Conservation (phyloP, 2,888 invertebrate genomes). For the Ctena decussata region DNA sequence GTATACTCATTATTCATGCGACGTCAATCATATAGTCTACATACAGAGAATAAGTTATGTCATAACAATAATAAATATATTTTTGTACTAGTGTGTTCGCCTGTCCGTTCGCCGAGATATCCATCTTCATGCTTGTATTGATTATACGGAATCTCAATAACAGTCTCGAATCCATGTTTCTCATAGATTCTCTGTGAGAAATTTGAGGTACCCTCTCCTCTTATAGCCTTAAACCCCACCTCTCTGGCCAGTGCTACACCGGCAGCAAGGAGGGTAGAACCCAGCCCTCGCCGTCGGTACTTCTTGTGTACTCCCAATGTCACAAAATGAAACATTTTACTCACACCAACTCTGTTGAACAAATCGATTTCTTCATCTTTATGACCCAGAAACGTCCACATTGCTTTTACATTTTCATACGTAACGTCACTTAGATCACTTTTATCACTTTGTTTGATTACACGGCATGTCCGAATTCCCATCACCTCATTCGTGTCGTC, state of each 20-base stretch:
- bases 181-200: constrained; percentile 60
- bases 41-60: too few relatives aligned
- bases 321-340: constrained; percentile 57
- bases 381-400: constrained; percentile 46
- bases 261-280: constrained; percentile 42
- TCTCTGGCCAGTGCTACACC: constrained; percentile 48
- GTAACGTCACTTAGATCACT: constrained; percentile 4
- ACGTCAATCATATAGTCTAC: too few relatives aligned
- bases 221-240: constrained; percentile 54
- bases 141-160: constrained; percentile 49
- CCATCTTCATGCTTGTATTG: constrained; percentile 46
- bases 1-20: too few relatives aligned
- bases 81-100: constrained; percentile 49
- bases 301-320: constrained; percentile 53
- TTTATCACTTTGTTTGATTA: constrained; percentile 28
- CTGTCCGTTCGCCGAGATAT: constrained; percentile 46
- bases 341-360: constrained; percentile 27
- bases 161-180: constrained; percentile 45
- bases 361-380: constrained; percentile 46
- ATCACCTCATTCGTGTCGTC: constrained; percentile 50
- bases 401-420: constrained; percentile 41
- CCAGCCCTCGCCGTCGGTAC: constrained; percentile 53
- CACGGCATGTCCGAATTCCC: constrained; percentile 52
- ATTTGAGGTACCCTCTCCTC: constrained; percentile 58
- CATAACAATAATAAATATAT: too few relatives aligned